phyloP scores from a whole-genome alignment of 2,113 vertebrate species.

The Lophius piscatorius region DNA sequence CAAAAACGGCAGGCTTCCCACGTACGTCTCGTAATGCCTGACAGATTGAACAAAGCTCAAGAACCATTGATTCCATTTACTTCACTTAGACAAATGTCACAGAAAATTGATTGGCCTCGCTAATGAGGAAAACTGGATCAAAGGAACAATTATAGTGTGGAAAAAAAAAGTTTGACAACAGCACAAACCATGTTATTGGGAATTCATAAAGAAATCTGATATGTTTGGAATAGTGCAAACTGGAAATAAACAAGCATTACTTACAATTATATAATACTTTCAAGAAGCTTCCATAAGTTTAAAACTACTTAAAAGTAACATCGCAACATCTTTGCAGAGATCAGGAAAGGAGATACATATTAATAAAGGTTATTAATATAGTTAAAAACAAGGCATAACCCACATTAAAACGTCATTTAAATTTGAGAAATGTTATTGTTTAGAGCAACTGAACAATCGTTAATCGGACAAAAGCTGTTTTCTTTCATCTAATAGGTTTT shows the following conservation, averaged over 20 bases:
- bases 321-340: too few species aligned
- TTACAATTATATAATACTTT: background rate
- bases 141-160: slow-evolving; percentile 71
- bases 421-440: too few species aligned
- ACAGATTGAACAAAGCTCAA: slow-evolving; percentile 76
- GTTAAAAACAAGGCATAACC: too few species aligned
- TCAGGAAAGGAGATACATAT: too few species aligned
- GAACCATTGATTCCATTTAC: slow-evolving; percentile 74
- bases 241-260: slow-evolving; percentile 1
- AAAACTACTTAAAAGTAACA: too few species aligned
- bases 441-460: too few species aligned
- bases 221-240: slow-evolving; percentile 21
- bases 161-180: slow-evolving; percentile 60
- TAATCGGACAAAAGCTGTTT: too few species aligned
- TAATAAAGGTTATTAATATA: too few species aligned
- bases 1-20: slow-evolving; percentile 75
- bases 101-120: slow-evolving; percentile 73
- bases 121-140: slow-evolving; percentile 75
- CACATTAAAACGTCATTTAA: too few species aligned
- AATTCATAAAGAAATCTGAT: slow-evolving; percentile 56
- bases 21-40: slow-evolving; percentile 74
- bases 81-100: slow-evolving; percentile 78
- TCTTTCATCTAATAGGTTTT: too few species aligned
- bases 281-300: too few species aligned
- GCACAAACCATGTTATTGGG: slow-evolving; percentile 56